Evolutionary conservation across 1,140 invertebrate genomes (phyloP), one percentile per base, ranked within the genome.

Genomic region (Oedothorax gibbosus): DNA sequence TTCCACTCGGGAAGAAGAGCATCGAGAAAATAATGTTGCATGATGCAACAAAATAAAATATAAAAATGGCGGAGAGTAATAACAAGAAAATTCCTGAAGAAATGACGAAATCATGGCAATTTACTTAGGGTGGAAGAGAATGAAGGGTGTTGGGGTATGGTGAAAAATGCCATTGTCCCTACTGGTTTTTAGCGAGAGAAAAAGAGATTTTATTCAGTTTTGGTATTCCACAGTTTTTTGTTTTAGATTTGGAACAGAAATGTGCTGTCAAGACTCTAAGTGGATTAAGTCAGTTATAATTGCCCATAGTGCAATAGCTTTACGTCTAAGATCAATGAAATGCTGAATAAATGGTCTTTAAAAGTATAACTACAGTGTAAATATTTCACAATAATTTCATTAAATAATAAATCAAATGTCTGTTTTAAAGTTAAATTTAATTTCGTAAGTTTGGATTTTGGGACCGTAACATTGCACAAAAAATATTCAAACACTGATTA

Each of bases 91-190:
- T 76, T 84, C 78, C 81, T 53, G 65, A 81, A 77, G 51, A 84
- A 84, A 84, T 69, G 76, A 84, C 81, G 76, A 84, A 84, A 84
- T 84, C 81, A 84, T 64, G 64, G 81, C 81, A 71, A 84, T 84
- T 84, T 84, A 84, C 81, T 84, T 84, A 73, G 69, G 81, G 68
- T 64, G 62, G 62, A 56, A 76, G 51, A 56, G 69, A 82, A 82
- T 73, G 57, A 72, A 82, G 65, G 57, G 54, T 35, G 69, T 73
- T 68, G 62, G 18, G 35, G 20, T 12, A 65, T 77, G 56, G 75
- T 9, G 69, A 73, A 64, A 84, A 84, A 76, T 21, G 54, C 51
- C 54, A 51, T 71, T 15, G 57, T 7, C 50, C 50, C 50, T 35
- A 35, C 35, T 5, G 35, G 35, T 1, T 35, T 35, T 35, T 35